Evolutionary conservation across 2,888 invertebrate species (phyloP), one percentile per base, ranked within the genome.

Genomic region (Anoplius nigerrimus): DNA sequence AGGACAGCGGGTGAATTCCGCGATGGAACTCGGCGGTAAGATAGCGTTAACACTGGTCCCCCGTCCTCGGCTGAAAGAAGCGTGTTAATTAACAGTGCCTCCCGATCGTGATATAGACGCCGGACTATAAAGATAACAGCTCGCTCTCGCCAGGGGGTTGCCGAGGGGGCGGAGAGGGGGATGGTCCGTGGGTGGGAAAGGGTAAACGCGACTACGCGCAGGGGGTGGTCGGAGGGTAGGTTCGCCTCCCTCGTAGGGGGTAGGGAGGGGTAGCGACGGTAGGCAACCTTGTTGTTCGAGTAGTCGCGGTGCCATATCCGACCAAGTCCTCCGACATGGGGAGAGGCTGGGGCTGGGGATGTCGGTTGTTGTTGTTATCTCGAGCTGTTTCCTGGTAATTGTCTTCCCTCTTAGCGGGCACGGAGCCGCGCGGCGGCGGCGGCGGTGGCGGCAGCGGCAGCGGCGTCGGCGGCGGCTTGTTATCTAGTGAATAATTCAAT

Each of bases 401-500:
- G 87, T 88, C 87, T 83, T 84, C 78, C 75, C 84, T 80, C 82
- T 81, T 83, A 82, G 81, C 75, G 63, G 42, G 60, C 46, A 61
- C 64, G 80, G 72, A 34, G 71, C 72, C 61, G 71, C 68, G 75
- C 78, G 34, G 34, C 24, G 24, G 24, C 24, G 24, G 6, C 24
- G 24, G 78, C 76, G 77, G 78, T 79, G 82, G 83, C 80, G 24
- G 24, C 24, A 6, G 6, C 24, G 24, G 75, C 78, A 13, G 34
- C 24, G 24, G 24, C 24, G 24, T 4, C 24, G 24, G 78, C 76
- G 77, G 78, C 79, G 82, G 83, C 80, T 86, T 83, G 84, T 86
- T 87, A 87, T 87, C 87, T 87, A 65, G 80, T 83, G 86, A 87
- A 87, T 87, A 86, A 87, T 87, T 87, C 87, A 87, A 87, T 87